Base-by-base conservation (phyloP, 2,888 invertebrate genomes). In the Caenorhabditis doughertyi region DNA sequence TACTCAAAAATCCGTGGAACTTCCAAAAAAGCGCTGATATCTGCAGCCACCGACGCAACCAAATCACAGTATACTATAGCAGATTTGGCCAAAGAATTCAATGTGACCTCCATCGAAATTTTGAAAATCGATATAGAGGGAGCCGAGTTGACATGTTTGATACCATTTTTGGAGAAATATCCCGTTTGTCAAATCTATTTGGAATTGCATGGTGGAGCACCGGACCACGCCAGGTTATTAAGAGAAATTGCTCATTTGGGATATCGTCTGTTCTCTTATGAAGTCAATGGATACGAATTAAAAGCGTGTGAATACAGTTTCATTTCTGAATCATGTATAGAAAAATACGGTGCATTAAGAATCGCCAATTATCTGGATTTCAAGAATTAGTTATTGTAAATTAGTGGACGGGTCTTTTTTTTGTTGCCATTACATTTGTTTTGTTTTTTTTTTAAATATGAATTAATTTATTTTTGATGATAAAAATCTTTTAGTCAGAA, bases 261-360 rank as follows among this genome's bases (percentile, higher is more conserved):
- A 1, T 86, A 84, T 67, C 74, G 72, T 3, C 44, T 86, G 1
- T 86, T 81, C 47, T 83, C 83, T 21, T 86, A 81, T 60, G 86
- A 86, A 73, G 62, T 86, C 21, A 86, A 86, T 68, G 86, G 86
- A 42, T 55, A 25, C 42, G 72, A 55, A 16, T 58, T 86, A 51
- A 44, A 8, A 5, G 86, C 86, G 0, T 84, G 84, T 56, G 86
- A 86, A 55, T 86, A 84, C 71, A 83, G 83, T 65, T 86, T 84
- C 47, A 83, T 86, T 32, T 79, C 83, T 64, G 73, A 74, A 25
- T 27, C 49, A 4, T 85, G 85, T 44, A 21, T 84, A 23, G 72
- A 81, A 0, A 74, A 77, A 23, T 85, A 85, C 25, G 83, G 65
- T 4, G 79, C 32, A 7, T 11, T 56, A 16, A 53, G 53, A 3